Percentiles rank a stretch among this genome's conserved stretches.
These are phyloP conservation scores for Pedetes capensis DNA, from an alignment of 2,113 vertebrate genomes.

Conservation along the genomic window DNA sequence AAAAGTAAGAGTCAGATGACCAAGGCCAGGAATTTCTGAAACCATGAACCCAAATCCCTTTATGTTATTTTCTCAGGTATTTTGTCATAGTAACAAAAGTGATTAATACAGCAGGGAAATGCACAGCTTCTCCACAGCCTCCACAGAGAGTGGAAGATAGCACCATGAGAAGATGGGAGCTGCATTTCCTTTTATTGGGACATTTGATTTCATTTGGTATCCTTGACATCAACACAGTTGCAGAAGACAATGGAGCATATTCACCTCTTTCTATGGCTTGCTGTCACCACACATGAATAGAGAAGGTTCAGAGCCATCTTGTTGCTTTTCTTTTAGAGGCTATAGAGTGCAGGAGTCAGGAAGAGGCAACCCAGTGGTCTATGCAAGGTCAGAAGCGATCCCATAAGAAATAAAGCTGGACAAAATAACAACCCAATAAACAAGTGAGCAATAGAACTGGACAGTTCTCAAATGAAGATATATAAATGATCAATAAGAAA, in stretches of 20 bases:
- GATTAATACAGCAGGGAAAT: neutral
- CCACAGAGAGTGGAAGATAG: no score
- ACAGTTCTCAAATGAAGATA: no score
- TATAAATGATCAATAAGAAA: no score
- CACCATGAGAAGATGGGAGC: neutral
- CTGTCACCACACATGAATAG: neutral
- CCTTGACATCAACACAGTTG: neutral
- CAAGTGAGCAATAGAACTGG: no score
- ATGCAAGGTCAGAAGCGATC: neutral
- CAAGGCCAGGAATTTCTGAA: no score
- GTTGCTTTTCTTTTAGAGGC: neutral
- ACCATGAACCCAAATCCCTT: no score
- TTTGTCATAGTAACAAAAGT: no score
- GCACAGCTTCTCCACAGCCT: neutral
- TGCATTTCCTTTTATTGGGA: neutral
- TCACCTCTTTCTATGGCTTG: neutral
- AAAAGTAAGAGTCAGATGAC: no score
- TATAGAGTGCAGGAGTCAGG: neutral
- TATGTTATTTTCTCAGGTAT: no score
- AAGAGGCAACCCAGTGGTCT: neutral
- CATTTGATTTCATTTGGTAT: no score
- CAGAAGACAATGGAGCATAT: neutral
- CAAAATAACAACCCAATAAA: no score
- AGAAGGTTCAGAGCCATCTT: neutral
- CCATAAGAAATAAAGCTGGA: no score